phyloP scores from a whole-genome alignment of 1,140 invertebrate species.

The Drosophila punjabiensis region DNA sequence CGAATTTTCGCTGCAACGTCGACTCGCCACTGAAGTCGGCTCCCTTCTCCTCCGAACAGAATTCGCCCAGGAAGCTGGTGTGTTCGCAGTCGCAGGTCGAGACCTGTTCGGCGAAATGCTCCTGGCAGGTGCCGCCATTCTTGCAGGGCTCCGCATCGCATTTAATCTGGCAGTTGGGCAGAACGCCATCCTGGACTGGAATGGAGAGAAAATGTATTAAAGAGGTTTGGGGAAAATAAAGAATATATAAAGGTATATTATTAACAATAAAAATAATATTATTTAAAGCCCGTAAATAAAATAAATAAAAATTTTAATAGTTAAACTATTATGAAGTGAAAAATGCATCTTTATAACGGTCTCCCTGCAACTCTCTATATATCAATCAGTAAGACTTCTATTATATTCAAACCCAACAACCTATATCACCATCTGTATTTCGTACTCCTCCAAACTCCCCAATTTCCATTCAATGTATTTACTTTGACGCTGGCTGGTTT shows the following conservation, averaged over 20 bases:
- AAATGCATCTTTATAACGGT: no score
- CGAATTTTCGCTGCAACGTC: slow-evolving; percentile 91
- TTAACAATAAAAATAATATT: not conserved
- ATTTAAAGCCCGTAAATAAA: no score
- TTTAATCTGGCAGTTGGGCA: slow-evolving; percentile 94
- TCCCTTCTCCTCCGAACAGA: slow-evolving; percentile 92
- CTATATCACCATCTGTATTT: not conserved
- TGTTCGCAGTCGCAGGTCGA: slow-evolving; percentile 95
- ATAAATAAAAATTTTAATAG: not conserved
- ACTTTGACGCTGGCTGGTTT: slow-evolving; percentile 29
- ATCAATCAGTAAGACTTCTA: not conserved
- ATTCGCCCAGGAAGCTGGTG: slow-evolving; percentile 95
- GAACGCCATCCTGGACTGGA: slow-evolving; percentile 87
- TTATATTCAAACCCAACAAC: not conserved
- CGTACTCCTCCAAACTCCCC: not conserved
- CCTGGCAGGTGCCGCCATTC: slow-evolving; percentile 94
- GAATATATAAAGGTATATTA: no score
- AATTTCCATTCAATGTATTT: slow-evolving; percentile 20
- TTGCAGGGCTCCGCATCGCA: slow-evolving; percentile 95
- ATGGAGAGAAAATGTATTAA: not conserved
- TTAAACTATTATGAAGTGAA: not conserved
- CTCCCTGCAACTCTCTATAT: not conserved
- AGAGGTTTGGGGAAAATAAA: not conserved
- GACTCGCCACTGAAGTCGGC: slow-evolving; percentile 95
- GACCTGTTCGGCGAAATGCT: slow-evolving; percentile 94